Evolutionary conservation across 1,140 invertebrate species (phyloP), one percentile per base, ranked within the genome.

Genomic region (Solenopsis invicta): DNA sequence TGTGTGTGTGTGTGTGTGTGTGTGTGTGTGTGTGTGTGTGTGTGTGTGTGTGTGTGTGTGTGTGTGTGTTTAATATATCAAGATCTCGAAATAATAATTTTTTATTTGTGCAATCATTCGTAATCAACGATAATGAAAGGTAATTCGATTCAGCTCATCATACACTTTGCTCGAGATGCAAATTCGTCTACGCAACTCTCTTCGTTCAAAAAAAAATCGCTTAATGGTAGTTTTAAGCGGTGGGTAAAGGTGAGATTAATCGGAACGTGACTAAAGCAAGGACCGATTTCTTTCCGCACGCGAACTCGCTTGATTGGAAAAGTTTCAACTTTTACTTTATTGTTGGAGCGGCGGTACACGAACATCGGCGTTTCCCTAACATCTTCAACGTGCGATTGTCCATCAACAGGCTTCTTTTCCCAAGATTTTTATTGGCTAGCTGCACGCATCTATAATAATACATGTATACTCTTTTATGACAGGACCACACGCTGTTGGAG

Each of bases 221-320:
- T 82, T 90, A 86, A 67, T 67, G 62, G 59, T 72, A 88, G 56
- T 81, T 90, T 86, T 82, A 86, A 85, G 54, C 61, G 54, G 62
- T 6, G 62, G 18, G 29, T 54, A 64, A 76, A 82, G 72, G 87
- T 85, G 89, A 91, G 89, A 92, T 92, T 92, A 92, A 92, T 92
- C 88, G 88, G 76, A 87, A 89, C 52, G 66, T 71, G 66, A 84
- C 80, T 72, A 86, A 78, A 91, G 87, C 87, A 85, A 91, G 89
- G 90, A 88, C 90, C 82, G 88, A 91, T 91, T 91, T 88, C 90
- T 93, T 92, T 88, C 89, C 71, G 74, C 89, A 90, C 90, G 90
- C 89, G 90, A 94, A 91, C 86, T 88, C 84, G 67, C 91, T 88
- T 93, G 91, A 94, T 94, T 94, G 91, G 91, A 93, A 94, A 94